phyloP scores from a whole-genome alignment of 2,113 vertebrate genomes.

The Festucalex cinctus region DNA sequence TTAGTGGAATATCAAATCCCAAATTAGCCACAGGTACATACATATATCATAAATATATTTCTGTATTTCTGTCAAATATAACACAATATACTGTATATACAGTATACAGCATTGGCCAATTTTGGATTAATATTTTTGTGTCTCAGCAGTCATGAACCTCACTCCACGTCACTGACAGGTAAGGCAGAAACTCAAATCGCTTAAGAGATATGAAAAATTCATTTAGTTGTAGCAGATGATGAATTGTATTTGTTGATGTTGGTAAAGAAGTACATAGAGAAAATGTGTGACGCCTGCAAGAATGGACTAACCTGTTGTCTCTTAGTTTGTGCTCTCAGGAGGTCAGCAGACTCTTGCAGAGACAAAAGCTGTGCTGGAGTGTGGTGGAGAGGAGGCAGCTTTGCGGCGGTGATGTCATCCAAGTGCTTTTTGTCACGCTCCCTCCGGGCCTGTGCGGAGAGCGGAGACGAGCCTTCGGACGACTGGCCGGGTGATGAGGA shows the following conservation, averaged over 20 bases:
- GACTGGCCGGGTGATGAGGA: constrained; percentile 64
- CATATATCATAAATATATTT: too few species aligned
- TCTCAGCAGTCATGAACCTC: too few species aligned
- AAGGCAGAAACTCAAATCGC: too few species aligned
- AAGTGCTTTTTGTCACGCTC: constrained; percentile 82
- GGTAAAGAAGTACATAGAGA: not conserved
- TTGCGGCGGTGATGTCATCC: constrained; percentile 88
- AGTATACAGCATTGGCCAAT: too few species aligned
- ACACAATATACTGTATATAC: too few species aligned
- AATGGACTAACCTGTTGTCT: constrained; percentile 77
- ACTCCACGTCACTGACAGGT: too few species aligned
- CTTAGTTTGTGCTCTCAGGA: constrained; percentile 80
- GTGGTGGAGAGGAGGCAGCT: constrained; percentile 81
- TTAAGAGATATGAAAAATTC: not conserved
- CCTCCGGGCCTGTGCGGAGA: constrained; percentile 72
- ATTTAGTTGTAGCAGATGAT: too few species aligned
- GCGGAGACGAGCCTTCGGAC: constrained; percentile 44
- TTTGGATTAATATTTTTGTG: too few species aligned
- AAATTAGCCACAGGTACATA: too few species aligned
- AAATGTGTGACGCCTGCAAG: not conserved
- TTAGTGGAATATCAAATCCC: too few species aligned
- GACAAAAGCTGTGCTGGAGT: constrained; percentile 78
- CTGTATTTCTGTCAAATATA: too few species aligned
- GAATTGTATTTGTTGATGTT: not conserved
- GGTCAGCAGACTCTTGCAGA: constrained; percentile 80